Evolutionary conservation across 2,113 vertebrate genomes (phyloP).

Genomic region (Myodes glareolus): DNA sequence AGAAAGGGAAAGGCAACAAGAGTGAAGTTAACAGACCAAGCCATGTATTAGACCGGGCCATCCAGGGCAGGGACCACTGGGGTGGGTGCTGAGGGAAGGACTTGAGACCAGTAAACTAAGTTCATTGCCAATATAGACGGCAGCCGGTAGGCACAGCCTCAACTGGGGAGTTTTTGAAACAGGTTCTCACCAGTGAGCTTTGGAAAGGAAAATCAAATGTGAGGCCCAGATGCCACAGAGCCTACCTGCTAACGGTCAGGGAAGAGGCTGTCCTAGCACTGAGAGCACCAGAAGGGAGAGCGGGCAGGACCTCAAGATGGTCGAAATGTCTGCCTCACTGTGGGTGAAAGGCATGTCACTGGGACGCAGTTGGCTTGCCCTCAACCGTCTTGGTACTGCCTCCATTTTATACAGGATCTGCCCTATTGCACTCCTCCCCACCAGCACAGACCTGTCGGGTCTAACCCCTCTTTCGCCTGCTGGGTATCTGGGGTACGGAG

Average conservation of each 20-base stretch:
- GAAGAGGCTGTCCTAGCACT: not conserved
- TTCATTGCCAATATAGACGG: not conserved
- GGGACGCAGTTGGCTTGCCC: not conserved
- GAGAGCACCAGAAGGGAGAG: not conserved
- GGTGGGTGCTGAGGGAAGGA: no score
- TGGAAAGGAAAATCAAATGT: not conserved
- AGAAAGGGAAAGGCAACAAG: not conserved
- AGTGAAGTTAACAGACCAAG: no score
- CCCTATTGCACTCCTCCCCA: not conserved
- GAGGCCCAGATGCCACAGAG: not conserved
- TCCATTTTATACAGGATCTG: not conserved
- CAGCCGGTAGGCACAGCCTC: no score
- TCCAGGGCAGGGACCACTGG: no score
- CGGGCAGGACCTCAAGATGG: not conserved
- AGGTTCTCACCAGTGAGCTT: not conserved
- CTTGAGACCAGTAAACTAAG: not conserved
- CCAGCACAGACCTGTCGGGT: not conserved
- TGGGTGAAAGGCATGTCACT: no score
- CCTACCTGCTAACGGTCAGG: not conserved
- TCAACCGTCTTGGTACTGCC: not conserved
- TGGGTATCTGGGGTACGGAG: not conserved
- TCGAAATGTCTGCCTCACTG: not conserved
- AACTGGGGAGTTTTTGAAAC: not conserved
- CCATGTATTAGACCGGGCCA: no score
- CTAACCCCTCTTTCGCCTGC: not conserved